Conservation (phyloP, 2,113 vertebrate species). For the Dolichotis patagonum region DNA sequence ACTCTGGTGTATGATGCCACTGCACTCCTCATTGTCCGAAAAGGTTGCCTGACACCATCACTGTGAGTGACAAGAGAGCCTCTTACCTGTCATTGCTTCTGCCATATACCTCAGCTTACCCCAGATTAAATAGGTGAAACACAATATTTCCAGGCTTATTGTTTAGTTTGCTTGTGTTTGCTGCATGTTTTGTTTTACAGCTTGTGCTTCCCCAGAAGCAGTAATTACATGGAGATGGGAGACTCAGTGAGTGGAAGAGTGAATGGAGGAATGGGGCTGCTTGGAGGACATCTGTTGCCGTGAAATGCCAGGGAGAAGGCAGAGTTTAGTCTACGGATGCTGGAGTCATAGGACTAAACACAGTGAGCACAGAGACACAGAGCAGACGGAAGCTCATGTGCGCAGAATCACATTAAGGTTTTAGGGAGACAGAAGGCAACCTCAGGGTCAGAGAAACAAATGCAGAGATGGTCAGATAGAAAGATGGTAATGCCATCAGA, state of each 20-base stretch:
- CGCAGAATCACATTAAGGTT: neutral
- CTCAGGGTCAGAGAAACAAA: neutral
- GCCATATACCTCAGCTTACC: neutral
- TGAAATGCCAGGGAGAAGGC: neutral
- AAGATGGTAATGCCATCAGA: neutral
- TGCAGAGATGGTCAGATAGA: neutral
- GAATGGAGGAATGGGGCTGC: fast-evolving
- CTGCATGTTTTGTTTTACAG: neutral
- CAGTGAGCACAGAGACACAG: fast-evolving
- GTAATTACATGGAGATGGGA: neutral
- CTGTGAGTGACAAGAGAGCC: neutral
- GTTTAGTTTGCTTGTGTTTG: neutral
- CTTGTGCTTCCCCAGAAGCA: neutral
- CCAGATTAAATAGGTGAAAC: neutral
- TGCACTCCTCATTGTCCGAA: neutral
- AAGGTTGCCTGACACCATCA: neutral
- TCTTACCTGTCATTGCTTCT: neutral
- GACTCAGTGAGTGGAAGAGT: neutral
- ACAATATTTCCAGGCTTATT: neutral
- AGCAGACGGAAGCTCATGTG: fast-evolving
- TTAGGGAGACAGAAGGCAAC: neutral
- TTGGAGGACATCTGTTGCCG: neutral
- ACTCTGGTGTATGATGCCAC: neutral
- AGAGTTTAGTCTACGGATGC: neutral
- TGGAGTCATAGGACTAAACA: neutral